A percentile compares a stretch with the other conserved stretches of the same genome.
These are phyloP conservation scores for Pangasius mekongensis DNA, from an alignment of 2,797 vertebrate genomes.

Conservation along the genomic window DNA sequence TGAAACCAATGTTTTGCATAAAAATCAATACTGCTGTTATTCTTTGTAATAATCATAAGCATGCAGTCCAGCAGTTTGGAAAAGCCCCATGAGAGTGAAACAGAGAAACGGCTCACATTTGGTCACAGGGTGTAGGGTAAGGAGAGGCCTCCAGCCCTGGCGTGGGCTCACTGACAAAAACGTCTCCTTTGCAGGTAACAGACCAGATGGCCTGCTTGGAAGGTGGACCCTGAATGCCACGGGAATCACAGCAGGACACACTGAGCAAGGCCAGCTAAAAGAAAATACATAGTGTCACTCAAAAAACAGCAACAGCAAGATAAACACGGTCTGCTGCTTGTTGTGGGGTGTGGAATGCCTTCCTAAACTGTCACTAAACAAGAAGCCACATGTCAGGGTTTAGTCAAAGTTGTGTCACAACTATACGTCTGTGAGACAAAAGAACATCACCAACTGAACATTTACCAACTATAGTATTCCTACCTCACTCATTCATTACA, in stretches of 20 bases:
- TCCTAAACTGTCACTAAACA: background rate
- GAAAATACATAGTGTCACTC: conserved; percentile 6
- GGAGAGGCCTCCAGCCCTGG: conserved; percentile 80
- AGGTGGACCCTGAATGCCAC: conserved; percentile 85
- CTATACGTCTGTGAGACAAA: background rate
- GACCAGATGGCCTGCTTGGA: conserved; percentile 95
- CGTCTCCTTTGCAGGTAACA: conserved; percentile 93
- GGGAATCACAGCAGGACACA: conserved; percentile 89
- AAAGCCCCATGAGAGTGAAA: background rate
- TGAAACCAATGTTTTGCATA: background rate
- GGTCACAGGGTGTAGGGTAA: conserved; percentile 85
- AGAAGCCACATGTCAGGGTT: background rate
- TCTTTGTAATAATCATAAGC: background rate
- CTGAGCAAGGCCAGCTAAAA: conserved; percentile 88
- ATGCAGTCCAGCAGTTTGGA: background rate
- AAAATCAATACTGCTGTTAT: background rate
- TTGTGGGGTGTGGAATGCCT: too few relatives aligned
- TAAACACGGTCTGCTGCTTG: background rate
- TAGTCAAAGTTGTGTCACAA: background rate
- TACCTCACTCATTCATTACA: background rate
- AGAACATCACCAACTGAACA: background rate
- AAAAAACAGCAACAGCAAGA: conserved; percentile 23
- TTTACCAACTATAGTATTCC: background rate
- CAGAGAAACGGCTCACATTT: conserved; percentile 82
- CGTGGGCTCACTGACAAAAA: conserved; percentile 92